Evolutionary conservation across 2,888 invertebrate genomes (phyloP), one percentile per base, ranked within the genome.

Genomic region (Anorthoa munda): DNA sequence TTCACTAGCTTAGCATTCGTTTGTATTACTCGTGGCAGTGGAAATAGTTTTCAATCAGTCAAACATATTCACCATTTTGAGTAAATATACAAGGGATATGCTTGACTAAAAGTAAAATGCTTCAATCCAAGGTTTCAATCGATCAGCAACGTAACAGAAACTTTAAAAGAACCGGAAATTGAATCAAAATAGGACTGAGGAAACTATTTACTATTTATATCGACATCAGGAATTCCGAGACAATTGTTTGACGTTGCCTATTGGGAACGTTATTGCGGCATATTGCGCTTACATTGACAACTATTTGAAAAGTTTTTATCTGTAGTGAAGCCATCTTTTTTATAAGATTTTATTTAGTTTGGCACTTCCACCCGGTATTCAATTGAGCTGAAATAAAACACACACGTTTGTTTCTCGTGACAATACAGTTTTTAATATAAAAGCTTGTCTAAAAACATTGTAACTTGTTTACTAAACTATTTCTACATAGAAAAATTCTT

Each of bases 201-300:
- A 75, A 55, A 13, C 13, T n/a, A 39, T 64, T 75, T n/a, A n/a
- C 21, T 9, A 39, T 48, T 17, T 48, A 50, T 46, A 48, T 31
- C 7, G 15, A 18, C n/a, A 1, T 63, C 11, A n/a, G 23, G 7
- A 5, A 63, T 55, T 23, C 13, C 17, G 3, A 9, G 9, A 75
- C 31, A 21, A 23, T 13, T 64, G 11, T 31, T 48, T 18, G 4
- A 64, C 23, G 17, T 2, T 48, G n/a, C n/a, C 23, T 15, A 11
- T 17, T 31, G 46, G 53, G 13, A 61, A 23, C 4, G n/a, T 31
- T 51, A 21, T 21, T 50, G 23, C 26, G 18, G 21, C n/a, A 46
- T 45, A 59, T 26, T 1, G 17, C 9, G n/a, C 26, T 73, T 26
- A 26, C 7, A 12, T 18, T 73, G n/a, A 39, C n/a, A 17, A 18